Base-by-base conservation (phyloP, 2,113 vertebrate species). In the Anguilla rostrata region DNA sequence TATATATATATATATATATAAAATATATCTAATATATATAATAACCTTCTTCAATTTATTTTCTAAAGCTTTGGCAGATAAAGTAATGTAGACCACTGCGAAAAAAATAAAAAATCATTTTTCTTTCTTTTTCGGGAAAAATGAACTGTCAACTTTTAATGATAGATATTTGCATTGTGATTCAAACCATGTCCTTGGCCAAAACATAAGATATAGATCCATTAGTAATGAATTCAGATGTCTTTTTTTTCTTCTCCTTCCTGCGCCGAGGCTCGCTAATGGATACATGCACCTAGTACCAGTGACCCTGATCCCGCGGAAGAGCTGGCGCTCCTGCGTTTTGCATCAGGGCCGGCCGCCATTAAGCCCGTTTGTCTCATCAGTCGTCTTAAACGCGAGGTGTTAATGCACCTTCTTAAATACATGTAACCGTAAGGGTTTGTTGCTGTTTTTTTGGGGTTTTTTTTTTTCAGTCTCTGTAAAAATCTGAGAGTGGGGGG, bases 151-250 rank as follows among this genome's bases (percentile, higher is more conserved):
- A 95, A 92, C 90, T 92, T 95, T 95, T 95, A 95, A 95, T 95
- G 94, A 95, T 95, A 94, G 94, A 95, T 95, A 95, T 95, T 95
- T 95, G 94, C 94, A 95, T 95, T 94, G 94, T 93, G 94, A 94
- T 95, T 94, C 94, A 95, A 95, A 95, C 95, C 91, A 94, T 93
- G 94, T 95, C 94, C 94, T 95, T 95, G 94, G 94, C 93, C 95
- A 95, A 94, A 95, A 95, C 94, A 93, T 95, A 94, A 94, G 94
- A 95, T 95, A 95, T 94, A 94, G 94, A 95, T 94, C 94, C 94
- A 94, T 94, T 94, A 93, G 94, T 96, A 95, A 95, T 94, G 92
- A 95, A 95, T 94, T 95, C 95, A 94, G 94, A 95, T 92, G 91
- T 92, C 93, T 92, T 80, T 90, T 93, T 93, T 92, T 78, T 89